Evolutionary conservation across 1,140 invertebrate genomes (phyloP), one percentile per base, ranked within the genome.

Genomic region (Meloidogyne floridensis): DNA sequence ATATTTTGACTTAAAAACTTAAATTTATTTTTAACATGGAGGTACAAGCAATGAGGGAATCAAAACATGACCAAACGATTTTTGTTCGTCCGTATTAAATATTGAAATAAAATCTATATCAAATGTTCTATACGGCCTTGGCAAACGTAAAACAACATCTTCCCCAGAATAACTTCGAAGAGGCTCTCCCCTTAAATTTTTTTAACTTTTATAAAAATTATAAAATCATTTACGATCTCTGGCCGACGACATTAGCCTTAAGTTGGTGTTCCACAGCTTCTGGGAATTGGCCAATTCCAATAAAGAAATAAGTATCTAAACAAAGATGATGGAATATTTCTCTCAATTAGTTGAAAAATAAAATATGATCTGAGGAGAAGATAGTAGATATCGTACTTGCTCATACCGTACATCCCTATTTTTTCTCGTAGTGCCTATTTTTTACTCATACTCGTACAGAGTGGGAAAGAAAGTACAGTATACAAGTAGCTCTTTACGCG

Each of bases 281-380:
- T 7, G 86, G 86, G 54, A 88, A 89, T 70, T 87, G 77, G 20
- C 86, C 86, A 70, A 87, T 82, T 11, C 87, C 87, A 81, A 82
- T 83, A 20, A 88, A 86, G 56, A 88, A 88, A 72, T 81, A 88
- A 43, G 87, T 88, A 71, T 84, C 87, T 88, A 47, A 72, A 87
- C n/a, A 53, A 65, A 15, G 20, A 53, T 32, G n/a, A n/a, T 11
- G 13, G 13, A 65, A 81, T 43, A 78, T 15, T 78, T 7, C 4
- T 56, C 32, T 32, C 32, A 32, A 2, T 32, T 32, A 32, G 32
- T 11, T 82, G 80, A 18, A 74, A 79, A 20, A 75, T 42, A 32
- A 71, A 13, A 54, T 51, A 75, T 32, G 2, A 32, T 77, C 4
- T 32, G 7, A 82, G 1, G 32, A 32, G 32, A 32, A 1, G 32